Conservation (phyloP, 2,797 vertebrate genomes). For the Pangasius krempfi region DNA sequence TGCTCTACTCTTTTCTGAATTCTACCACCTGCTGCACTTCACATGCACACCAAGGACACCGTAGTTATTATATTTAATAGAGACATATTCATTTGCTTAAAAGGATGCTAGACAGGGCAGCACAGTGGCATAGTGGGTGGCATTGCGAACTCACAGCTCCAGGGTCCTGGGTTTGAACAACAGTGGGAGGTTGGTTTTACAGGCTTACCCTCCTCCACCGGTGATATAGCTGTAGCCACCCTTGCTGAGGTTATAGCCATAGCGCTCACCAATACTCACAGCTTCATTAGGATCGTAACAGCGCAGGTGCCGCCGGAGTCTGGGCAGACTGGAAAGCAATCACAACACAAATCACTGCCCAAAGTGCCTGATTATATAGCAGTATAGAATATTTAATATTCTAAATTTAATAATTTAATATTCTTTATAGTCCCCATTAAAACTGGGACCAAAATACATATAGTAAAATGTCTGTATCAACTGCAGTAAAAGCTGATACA, state of each 20-base stretch:
- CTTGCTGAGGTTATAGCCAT: constrained; percentile 83
- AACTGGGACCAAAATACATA: not conserved
- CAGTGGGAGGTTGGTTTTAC: not conserved
- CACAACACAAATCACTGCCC: not conserved
- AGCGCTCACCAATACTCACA: constrained; percentile 86
- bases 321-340: constrained; percentile 74
- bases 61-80: not conserved
- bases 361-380: not conserved
- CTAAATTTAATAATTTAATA: too few relatives aligned
- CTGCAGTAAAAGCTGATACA: not conserved
- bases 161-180: not conserved
- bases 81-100: not conserved
- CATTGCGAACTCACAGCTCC: not conserved
- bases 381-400: too few relatives aligned
- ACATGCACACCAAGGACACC: not conserved
- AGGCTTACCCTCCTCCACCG: constrained; percentile 88
- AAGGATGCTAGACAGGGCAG: not conserved
- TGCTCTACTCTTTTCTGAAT: not conserved
- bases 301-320: constrained; percentile 81
- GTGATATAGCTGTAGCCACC: constrained; percentile 92
- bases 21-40: not conserved
- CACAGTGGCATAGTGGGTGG: not conserved
- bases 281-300: constrained; percentile 84
- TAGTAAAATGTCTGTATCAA: not conserved
- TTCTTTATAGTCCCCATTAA: not conserved